Conservation (phyloP, 2,888 invertebrate species). For the Hyppa rectilinea region DNA sequence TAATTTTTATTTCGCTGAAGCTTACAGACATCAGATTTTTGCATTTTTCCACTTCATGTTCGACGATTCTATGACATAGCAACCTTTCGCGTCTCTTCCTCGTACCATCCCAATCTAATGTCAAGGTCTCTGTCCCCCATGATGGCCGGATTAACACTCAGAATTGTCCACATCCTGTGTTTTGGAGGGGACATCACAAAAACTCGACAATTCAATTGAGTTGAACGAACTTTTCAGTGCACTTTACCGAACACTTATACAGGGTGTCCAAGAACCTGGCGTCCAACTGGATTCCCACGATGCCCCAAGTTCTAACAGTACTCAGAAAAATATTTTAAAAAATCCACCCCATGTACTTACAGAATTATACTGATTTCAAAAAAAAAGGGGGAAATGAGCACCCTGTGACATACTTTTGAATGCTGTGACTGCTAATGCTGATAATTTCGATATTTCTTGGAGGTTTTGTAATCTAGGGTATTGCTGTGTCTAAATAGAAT, state of each 20-base stretch:
- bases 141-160: slow-evolving; percentile 30
- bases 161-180: slow-evolving; percentile 69
- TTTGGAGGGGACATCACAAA: slow-evolving; percentile 61
- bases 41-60: not conserved
- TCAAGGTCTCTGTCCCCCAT: slow-evolving; percentile 23
- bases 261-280: too few species aligned
- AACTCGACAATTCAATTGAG: slow-evolving; percentile 50
- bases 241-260: slow-evolving; percentile 43
- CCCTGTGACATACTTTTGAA: too few species aligned
- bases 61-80: not conserved
- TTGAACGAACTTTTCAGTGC: slow-evolving; percentile 60
- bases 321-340: too few species aligned
- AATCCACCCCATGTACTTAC: too few species aligned
- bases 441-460: too few species aligned
- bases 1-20: not conserved
- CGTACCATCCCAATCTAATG: not conserved
- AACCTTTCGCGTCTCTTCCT: not conserved
- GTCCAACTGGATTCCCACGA: too few species aligned
- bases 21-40: not conserved
- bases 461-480: too few species aligned
- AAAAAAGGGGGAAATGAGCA: too few species aligned
- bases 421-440: too few species aligned
- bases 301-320: too few species aligned
- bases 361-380: too few species aligned
- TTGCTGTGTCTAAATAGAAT: too few species aligned